A percentile compares a stretch with the other conserved stretches of the same genome.
Evolutionary conservation across 2,113 vertebrate genomes (phyloP).

Genomic region (Periophthalmodon schlosseri): DNA sequence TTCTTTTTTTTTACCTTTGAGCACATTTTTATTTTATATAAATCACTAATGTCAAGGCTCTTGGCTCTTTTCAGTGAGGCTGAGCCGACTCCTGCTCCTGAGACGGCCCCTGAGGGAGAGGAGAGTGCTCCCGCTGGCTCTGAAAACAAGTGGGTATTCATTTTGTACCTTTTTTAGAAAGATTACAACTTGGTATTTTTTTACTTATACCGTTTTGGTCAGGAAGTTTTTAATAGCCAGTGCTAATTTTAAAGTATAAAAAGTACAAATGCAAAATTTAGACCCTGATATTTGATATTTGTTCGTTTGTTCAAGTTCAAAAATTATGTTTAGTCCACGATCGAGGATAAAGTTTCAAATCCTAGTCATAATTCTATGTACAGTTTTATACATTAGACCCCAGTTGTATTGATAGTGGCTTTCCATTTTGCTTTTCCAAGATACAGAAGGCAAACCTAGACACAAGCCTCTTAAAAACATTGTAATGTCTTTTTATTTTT

Average conservation of each 20-base stretch:
- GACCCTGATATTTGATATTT: background rate
- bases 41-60: conserved; percentile 8
- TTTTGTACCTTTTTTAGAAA: background rate
- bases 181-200: no score
- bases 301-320: no score
- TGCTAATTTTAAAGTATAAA: no score
- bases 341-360: background rate
- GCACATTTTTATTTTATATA: background rate
- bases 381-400: no score
- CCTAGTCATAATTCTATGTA: no score
- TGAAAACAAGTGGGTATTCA: conserved; percentile 92
- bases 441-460: no score
- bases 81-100: conserved; percentile 90
- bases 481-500: conserved; percentile 4
- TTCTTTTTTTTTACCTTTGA: no score
- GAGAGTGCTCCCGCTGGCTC: conserved; percentile 91
- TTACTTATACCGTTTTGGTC: background rate
- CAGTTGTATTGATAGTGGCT: no score
- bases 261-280: no score
- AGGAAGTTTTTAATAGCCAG: no score
- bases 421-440: no score
- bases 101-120: conserved; percentile 92
- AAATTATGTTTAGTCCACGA: background rate
- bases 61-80: conserved; percentile 83
- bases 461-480: background rate